Base-by-base conservation (phyloP, 2,888 invertebrate species). In the Steinernema carpocapsae region DNA sequence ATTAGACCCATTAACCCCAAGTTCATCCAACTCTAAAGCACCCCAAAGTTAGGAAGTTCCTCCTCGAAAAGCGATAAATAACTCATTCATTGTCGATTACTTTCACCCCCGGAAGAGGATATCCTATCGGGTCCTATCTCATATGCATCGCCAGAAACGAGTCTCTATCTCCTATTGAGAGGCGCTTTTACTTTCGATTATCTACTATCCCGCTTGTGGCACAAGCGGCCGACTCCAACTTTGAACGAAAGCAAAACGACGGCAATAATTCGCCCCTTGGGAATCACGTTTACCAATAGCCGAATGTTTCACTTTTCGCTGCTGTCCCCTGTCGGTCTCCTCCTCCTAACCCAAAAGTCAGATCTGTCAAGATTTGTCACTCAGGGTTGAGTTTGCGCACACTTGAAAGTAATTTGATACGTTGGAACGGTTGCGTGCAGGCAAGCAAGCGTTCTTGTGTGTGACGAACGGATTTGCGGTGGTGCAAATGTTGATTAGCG, bases 301-400 rank as follows among this genome's bases (percentile, higher is more conserved):
- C n/a, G n/a, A 48, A 4, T 48, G 48, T 48, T 48, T 48, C 48
- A 48, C 48, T 48, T 48, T n/a, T 48, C 48, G 48, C 48, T 48
- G 10, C 48, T 17, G 48, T n/a, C n/a, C n/a, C n/a, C n/a, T n/a
- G n/a, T n/a, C n/a, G n/a, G n/a, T n/a, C n/a, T n/a, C n/a, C n/a
- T n/a, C n/a, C n/a, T n/a, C n/a, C n/a, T n/a, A n/a, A n/a, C n/a
- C n/a, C n/a, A n/a, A n/a, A n/a, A n/a, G n/a, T n/a, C 48, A 19
- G 48, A 48, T 48, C 48, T 48, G 48, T 48, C 48, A 48, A 48
- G 48, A 48, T 48, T 43, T 48, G 48, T 48, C 48, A 48, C n/a
- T 48, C 48, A 48, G 48, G 48, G n/a, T 17, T 19, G n/a, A 17
- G n/a, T 17, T 48, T 48, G n/a, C 48, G 48, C 48, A 19, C 48